Evolutionary conservation across 2,113 vertebrate genomes (phyloP).

Genomic region (Microcebus murinus): DNA sequence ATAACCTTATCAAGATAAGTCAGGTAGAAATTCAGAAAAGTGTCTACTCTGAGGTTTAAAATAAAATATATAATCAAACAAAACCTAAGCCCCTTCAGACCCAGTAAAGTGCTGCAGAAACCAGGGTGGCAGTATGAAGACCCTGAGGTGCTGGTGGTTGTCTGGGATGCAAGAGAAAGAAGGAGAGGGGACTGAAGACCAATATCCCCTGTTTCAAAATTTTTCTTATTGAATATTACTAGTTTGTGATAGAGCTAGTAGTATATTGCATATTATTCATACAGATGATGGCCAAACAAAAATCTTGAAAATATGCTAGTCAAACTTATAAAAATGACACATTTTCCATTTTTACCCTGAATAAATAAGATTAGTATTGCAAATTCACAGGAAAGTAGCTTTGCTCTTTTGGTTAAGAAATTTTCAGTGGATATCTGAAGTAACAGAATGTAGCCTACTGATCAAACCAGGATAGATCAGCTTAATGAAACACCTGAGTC

Average conservation of each 20-base stretch:
- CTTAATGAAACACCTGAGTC: neutral
- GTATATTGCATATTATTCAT: accelerated
- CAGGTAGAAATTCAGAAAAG: neutral
- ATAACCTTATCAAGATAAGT: neutral
- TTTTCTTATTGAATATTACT: neutral
- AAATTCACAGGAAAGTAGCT: neutral
- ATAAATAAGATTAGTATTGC: neutral
- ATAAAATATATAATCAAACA: neutral
- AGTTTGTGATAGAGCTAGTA: neutral
- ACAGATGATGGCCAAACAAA: neutral
- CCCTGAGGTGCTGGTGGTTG: accelerated
- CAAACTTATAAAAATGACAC: neutral
- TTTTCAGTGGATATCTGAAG: neutral
- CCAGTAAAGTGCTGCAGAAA: neutral
- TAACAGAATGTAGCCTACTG: neutral
- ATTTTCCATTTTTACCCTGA: neutral
- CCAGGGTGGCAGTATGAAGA: neutral
- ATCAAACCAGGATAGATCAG: neutral
- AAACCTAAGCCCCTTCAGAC: neutral
- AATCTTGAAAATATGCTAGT: neutral
- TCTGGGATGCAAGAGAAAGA: neutral
- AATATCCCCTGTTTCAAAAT: neutral
- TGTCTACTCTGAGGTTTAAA: neutral
- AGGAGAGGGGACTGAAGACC: neutral
- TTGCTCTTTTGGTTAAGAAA: neutral